A percentile compares a stretch with the other conserved stretches of the same genome.
These are phyloP conservation scores for Lepidochrysops patricia DNA, from an alignment of 2,888 invertebrate genomes.

Conservation along the genomic window DNA sequence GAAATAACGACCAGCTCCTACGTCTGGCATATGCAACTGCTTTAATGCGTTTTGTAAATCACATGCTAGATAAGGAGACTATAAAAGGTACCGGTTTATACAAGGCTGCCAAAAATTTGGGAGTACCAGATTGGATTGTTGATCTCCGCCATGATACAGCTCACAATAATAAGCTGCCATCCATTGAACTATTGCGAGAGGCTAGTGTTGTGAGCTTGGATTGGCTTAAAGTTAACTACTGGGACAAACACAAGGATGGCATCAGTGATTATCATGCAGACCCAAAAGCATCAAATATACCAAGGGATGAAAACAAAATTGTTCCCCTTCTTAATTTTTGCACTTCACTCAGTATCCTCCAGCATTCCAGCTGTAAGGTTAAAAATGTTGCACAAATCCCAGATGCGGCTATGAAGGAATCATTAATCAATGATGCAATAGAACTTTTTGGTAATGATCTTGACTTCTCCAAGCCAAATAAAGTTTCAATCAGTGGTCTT, in stretches of 20 bases:
- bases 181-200: constrained; percentile 75
- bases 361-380: constrained; percentile 48
- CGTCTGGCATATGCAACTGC: constrained; percentile 76
- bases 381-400: constrained; percentile 53
- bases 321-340: constrained; percentile 48
- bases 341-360: constrained; percentile 52
- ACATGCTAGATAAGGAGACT: constrained; percentile 73
- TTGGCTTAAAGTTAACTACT: constrained; percentile 82
- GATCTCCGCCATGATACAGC: constrained; percentile 85
- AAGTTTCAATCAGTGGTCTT: constrained; percentile 40
- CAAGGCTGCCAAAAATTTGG: constrained; percentile 76
- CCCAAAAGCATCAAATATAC: constrained; percentile 29
- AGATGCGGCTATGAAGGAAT: constrained; percentile 43
- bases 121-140: constrained; percentile 87
- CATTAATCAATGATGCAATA: constrained; percentile 47
- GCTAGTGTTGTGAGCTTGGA: constrained; percentile 77
- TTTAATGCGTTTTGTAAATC: constrained; percentile 79
- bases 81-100: constrained; percentile 69
- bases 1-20: constrained; percentile 56
- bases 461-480: constrained; percentile 46
- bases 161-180: constrained; percentile 80
- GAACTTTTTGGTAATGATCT: constrained; percentile 45
- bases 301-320: constrained; percentile 42
- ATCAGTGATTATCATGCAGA: constrained; percentile 60
- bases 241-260: constrained; percentile 70